Evolutionary conservation across 2,113 vertebrate species (phyloP).

Genomic region (Triplophysa tibetana): DNA sequence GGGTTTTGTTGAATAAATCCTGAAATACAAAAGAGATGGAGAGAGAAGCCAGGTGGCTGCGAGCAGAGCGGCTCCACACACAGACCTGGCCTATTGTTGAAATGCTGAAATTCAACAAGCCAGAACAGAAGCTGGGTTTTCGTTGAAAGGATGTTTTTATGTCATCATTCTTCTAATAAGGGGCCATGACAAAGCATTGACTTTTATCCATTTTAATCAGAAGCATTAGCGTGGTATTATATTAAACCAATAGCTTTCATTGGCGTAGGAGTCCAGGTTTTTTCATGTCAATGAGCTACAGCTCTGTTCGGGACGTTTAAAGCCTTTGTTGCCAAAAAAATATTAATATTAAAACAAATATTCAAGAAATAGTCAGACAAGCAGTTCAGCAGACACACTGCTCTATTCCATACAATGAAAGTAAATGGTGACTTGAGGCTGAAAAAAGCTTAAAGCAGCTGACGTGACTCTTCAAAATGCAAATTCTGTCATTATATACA

Average conservation of each 20-base stretch:
- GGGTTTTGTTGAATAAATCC: constrained; percentile 63
- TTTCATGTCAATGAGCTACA: neutral
- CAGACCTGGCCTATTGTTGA: constrained; percentile 53
- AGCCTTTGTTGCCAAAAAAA: constrained; percentile 1
- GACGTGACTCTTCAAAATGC: too few relatives aligned
- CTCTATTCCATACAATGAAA: neutral
- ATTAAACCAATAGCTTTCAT: constrained; percentile 44
- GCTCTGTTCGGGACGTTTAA: neutral
- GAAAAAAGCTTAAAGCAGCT: too few relatives aligned
- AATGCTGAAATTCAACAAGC: constrained; percentile 60
- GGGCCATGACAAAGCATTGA: constrained; percentile 39
- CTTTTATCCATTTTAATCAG: constrained; percentile 53
- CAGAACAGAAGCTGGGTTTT: constrained; percentile 50
- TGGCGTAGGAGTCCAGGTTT: neutral
- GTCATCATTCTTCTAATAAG: constrained; percentile 47
- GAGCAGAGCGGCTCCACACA: constrained; percentile 50
- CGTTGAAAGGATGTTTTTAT: constrained; percentile 57
- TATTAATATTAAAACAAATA: too few relatives aligned
- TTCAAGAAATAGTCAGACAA: too few relatives aligned
- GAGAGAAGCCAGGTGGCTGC: constrained; percentile 60
- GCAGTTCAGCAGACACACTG: neutral
- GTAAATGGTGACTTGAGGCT: neutral
- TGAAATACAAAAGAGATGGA: constrained; percentile 61
- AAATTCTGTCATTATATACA: too few relatives aligned
- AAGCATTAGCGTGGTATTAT: constrained; percentile 44